Evolutionary conservation across 2,797 vertebrate genomes (phyloP).

Genomic region (Crossoptilon crossoptilon): DNA sequence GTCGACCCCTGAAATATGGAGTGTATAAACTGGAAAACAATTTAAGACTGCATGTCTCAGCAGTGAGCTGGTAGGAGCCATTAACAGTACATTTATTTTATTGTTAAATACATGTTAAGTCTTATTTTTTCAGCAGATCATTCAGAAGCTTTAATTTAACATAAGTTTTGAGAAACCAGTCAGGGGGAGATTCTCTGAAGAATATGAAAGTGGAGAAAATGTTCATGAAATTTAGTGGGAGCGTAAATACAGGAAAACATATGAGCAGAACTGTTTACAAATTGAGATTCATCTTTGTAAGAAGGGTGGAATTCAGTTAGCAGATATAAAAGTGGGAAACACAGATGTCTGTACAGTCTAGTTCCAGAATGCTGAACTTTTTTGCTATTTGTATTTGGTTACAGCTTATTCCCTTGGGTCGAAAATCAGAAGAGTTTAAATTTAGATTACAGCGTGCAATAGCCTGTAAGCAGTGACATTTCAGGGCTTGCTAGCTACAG

Average conservation of each 20-base stretch:
- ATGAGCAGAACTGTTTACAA: not conserved
- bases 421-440: slow-evolving; percentile 63
- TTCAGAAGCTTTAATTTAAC: not conserved
- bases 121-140: not conserved
- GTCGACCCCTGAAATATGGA: slow-evolving; percentile 32
- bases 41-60: slow-evolving; percentile 72
- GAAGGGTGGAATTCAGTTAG: slow-evolving; percentile 14
- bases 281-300: not conserved
- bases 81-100: slow-evolving; percentile 11
- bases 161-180: not conserved
- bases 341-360: not conserved
- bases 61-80: slow-evolving; percentile 78
- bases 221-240: slow-evolving; percentile 39
- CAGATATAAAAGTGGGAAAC: not conserved
- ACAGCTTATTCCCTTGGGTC: slow-evolving; percentile 41
- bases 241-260: not conserved
- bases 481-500: not conserved
- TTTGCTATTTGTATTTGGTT: slow-evolving; percentile 71
- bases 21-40: slow-evolving; percentile 59
- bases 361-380: slow-evolving; percentile 30
- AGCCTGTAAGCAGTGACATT: slow-evolving; percentile 39
- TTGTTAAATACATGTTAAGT: not conserved
- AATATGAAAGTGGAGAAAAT: not conserved
- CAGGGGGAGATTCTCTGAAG: not conserved
- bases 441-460: slow-evolving; percentile 22